These are phyloP conservation scores for Nothoprocta pentlandii DNA, from an alignment of 2,113 vertebrate species.

Conservation along the genomic window DNA sequence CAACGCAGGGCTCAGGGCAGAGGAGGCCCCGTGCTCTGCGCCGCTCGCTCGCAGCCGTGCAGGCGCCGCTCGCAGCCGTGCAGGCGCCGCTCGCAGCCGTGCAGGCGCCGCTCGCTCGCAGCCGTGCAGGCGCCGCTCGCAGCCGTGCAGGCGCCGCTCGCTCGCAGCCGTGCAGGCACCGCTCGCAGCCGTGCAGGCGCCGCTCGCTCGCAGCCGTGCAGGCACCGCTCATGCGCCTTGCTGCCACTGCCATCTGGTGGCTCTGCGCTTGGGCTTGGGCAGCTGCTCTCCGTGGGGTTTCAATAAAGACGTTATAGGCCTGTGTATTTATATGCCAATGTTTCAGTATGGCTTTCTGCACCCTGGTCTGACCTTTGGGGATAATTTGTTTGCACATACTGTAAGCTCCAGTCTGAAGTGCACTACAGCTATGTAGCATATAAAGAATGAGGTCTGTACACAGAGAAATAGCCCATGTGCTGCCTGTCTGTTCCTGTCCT, in stretches of 20 bases:
- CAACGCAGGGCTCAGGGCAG: too few species aligned
- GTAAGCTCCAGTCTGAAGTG: background rate
- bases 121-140: too few species aligned
- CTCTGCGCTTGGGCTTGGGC: accelerated
- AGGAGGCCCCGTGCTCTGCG: too few species aligned
- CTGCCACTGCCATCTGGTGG: constrained; percentile 66
- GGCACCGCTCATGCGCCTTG: background rate
- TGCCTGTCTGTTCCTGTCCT: background rate
- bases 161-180: too few species aligned
- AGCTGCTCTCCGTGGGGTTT: background rate
- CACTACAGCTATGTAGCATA: background rate
- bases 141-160: too few species aligned
- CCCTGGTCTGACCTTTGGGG: accelerated
- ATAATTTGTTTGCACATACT: background rate
- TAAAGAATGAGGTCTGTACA: background rate
- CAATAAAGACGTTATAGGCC: background rate
- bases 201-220: too few species aligned
- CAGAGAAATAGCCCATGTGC: background rate
- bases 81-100: too few species aligned
- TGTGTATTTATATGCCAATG: accelerated
- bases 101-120: too few species aligned
- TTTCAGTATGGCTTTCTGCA: background rate
- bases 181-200: too few species aligned
- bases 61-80: too few species aligned
- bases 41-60: too few species aligned